Evolutionary conservation across 1,140 invertebrate genomes (phyloP).

Genomic region (Whitmania pigra): DNA sequence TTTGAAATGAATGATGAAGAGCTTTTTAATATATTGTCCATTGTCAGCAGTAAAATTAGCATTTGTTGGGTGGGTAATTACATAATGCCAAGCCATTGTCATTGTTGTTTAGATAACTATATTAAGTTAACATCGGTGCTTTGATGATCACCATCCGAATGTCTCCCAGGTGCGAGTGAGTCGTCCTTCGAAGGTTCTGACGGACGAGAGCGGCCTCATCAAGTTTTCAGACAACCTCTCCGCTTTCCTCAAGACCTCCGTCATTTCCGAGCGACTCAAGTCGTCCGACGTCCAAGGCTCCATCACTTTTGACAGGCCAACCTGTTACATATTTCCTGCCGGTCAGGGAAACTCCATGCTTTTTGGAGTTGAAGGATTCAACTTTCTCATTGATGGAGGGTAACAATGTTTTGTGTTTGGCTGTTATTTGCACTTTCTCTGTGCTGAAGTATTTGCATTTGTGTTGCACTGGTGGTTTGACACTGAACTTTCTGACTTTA

Average conservation of each 20-base stretch:
- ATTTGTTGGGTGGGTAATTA: no score
- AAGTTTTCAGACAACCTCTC: conserved; percentile 47
- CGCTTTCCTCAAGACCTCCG: conserved; percentile 37
- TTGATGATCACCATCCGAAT: no score
- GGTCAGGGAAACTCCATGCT: conserved; percentile 88
- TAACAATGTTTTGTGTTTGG: neutral
- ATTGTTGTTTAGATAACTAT: no score
- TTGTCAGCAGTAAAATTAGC: no score
- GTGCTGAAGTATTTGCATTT: no score
- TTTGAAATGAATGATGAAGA: no score
- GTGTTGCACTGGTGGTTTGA: neutral
- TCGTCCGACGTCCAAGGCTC: conserved; percentile 89
- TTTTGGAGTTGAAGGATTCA: conserved; percentile 93
- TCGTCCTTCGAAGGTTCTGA: conserved; percentile 31
- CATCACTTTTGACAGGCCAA: conserved; percentile 85
- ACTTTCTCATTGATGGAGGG: conserved; percentile 56
- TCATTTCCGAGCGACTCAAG: conserved; percentile 68
- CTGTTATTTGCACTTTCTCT: no score
- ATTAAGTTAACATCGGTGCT: no score
- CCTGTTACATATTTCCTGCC: conserved; percentile 90
- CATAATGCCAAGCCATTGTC: no score
- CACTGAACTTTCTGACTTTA: neutral
- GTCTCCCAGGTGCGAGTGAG: conserved; percentile 33
- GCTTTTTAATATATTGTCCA: no score
- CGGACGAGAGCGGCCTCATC: conserved; percentile 35